A percentile compares a stretch with the other conserved stretches of the same genome.
phyloP scores from a whole-genome alignment of 2,113 vertebrate genomes.

The Cololabis saira region DNA sequence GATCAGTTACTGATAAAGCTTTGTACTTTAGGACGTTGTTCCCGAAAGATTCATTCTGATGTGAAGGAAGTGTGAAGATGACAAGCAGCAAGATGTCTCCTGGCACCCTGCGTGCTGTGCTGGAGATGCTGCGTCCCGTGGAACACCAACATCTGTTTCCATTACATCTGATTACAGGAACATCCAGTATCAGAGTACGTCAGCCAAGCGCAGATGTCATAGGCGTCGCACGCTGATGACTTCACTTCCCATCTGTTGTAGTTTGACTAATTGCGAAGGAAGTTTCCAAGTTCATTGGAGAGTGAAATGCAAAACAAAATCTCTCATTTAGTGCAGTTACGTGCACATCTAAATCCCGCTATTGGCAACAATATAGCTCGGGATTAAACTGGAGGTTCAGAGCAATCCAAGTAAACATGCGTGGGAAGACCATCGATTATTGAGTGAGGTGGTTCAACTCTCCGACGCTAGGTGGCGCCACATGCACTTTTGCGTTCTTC shows the following conservation, averaged over 20 bases:
- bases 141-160: slow-evolving; percentile 73
- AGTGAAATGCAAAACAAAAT: slow-evolving; percentile 63
- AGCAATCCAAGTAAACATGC: too few relatives aligned
- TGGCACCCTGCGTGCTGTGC: slow-evolving; percentile 44
- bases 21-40: slow-evolving; percentile 36
- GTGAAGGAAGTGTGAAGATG: slow-evolving; percentile 30
- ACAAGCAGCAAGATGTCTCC: slow-evolving; percentile 54
- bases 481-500: too few relatives aligned
- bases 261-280: slow-evolving; percentile 55
- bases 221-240: slow-evolving; percentile 67
- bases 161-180: slow-evolving; percentile 60
- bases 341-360: too few relatives aligned
- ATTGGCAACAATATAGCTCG: too few relatives aligned
- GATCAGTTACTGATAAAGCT: slow-evolving; percentile 2
- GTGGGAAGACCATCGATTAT: too few relatives aligned
- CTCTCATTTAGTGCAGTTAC: too few relatives aligned
- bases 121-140: slow-evolving; percentile 50
- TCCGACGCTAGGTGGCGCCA: too few relatives aligned
- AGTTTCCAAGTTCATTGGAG: slow-evolving; percentile 60
- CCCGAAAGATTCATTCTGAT: slow-evolving; percentile 20
- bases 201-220: slow-evolving; percentile 33
- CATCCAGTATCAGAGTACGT: slow-evolving; percentile 57
- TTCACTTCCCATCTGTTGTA: slow-evolving; percentile 67
- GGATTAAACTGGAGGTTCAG: too few relatives aligned
- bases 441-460: too few relatives aligned